phyloP scores from a whole-genome alignment of 2,888 invertebrate species.

The Polymixis lichenea region DNA sequence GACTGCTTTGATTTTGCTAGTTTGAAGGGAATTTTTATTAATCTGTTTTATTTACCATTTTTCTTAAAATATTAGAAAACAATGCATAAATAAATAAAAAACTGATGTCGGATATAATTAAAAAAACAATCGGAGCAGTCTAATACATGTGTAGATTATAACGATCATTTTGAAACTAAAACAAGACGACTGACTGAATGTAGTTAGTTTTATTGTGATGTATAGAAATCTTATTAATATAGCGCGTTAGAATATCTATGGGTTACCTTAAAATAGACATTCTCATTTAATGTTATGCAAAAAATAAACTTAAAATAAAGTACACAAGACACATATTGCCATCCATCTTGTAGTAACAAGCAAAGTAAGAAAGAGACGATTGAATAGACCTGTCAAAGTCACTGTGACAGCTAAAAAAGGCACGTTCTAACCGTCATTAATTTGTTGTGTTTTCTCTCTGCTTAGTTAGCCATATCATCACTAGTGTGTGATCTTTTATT shows the following conservation, averaged over 20 bases:
- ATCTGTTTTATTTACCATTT: neutral
- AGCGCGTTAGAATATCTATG: slow-evolving; percentile 50
- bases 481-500: neutral
- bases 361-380: neutral
- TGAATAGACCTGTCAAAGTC: neutral
- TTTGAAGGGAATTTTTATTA: neutral
- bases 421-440: neutral
- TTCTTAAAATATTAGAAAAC: neutral
- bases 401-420: neutral
- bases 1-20: slow-evolving; percentile 32
- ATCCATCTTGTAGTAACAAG: neutral
- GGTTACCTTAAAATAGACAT: neutral
- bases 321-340: neutral
- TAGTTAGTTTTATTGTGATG: slow-evolving; percentile 72
- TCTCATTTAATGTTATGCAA: neutral
- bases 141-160: slow-evolving; percentile 40
- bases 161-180: slow-evolving; percentile 49
- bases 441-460: neutral
- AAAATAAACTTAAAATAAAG: neutral
- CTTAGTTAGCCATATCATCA: neutral
- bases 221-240: slow-evolving; percentile 37
- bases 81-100: neutral
- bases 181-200: slow-evolving; percentile 69
- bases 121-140: slow-evolving; percentile 40
- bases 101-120: too few species aligned